Percentiles rank a stretch among this genome's conserved stretches.
Evolutionary conservation across 92 coral and sea anemone species (phyloP).

Genomic region (Umimayanthus kanabou): DNA sequence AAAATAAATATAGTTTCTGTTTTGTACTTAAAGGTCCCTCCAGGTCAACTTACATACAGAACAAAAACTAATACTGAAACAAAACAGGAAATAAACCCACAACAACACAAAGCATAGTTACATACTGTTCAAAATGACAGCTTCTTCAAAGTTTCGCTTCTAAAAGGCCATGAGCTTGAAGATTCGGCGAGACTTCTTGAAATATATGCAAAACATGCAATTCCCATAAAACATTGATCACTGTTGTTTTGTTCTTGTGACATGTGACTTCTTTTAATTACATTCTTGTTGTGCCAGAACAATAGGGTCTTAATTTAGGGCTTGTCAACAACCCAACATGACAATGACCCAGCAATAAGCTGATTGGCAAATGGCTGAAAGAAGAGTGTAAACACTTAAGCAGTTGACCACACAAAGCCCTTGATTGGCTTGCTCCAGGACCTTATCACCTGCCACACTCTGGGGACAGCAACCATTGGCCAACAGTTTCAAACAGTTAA

Average conservation of each 20-base stretch:
- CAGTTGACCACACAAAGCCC: conserved; percentile 42
- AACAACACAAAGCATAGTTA: conserved; percentile 40
- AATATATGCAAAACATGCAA: conserved; percentile 96
- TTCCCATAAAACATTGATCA: conserved; percentile 97
- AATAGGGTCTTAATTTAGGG: conserved; percentile 79
- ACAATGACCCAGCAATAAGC: conserved; percentile 70
- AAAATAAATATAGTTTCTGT: conserved; percentile 74
- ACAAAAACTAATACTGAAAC: conserved; percentile 28
- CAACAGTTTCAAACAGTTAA: conserved; percentile 45
- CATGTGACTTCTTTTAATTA: conserved; percentile 96
- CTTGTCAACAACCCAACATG: conserved; percentile 86
- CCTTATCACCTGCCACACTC: conserved; percentile 83
- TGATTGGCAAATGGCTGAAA: conserved; percentile 74
- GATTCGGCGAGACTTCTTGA: conserved; percentile 74
- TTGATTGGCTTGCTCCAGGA: conserved; percentile 61
- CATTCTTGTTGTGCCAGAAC: conserved; percentile 84
- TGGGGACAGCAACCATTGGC: conserved; percentile 63
- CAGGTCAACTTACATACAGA: conserved; percentile 41
- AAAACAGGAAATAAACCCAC: conserved; percentile 32
- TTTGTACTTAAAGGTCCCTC: conserved; percentile 45
- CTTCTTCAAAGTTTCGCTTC: conserved; percentile 42
- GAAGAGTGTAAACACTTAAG: conserved; percentile 58
- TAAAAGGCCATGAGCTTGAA: conserved; percentile 71
- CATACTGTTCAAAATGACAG: conserved; percentile 61
- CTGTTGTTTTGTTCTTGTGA: conserved; percentile 75